Evolutionary conservation across 2,113 vertebrate species (phyloP), one percentile per base, ranked within the genome.

Genomic region (Antennarius striatus): DNA sequence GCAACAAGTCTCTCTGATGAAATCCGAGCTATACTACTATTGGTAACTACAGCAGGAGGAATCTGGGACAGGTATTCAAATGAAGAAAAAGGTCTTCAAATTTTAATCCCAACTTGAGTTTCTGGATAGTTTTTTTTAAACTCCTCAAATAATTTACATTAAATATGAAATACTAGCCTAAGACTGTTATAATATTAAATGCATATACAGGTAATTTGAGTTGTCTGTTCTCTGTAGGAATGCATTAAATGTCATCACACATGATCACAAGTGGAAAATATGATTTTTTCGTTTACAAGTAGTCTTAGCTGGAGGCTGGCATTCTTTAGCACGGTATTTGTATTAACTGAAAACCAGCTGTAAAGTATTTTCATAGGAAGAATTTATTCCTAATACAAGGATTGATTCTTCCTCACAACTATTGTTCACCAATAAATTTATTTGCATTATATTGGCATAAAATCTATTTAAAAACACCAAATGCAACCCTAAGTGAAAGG

Each of bases 1-100:
- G 49, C 63, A 56, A 22, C 32, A 32, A 43, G 56, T 60, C 6
- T 1, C 52, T n/a, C 28, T 61, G 63, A 56, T 58, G 59, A 17
- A 77, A 65, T 79, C 45, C 49, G 30, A 30, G n/a, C 45, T 17
- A 36, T 82, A 77, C 82, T 43, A 22, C 22, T 22, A 22, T 22
- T 22, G 22, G 22, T 43, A 12, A 43, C 11, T 43, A 12, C 42
- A 11, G 42, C 42, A 43, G 9, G 42, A 36, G 32, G 32, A 36
- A 36, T 36, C 32, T 36, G 32, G 32, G 32, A 36, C 3, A 5
- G 32, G 11, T 43, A 9, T 5, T 43, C 42, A 43, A 43, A 43
- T 43, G 42, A 43, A 43, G 10, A 43, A 43, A 43, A 43, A 43
- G 11, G 11, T 43, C 42, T 43, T 5, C 11, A 43, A 43, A 36